Base-by-base conservation (phyloP, 1,140 invertebrate genomes). In the Drosophila pseudoobscura region DNA sequence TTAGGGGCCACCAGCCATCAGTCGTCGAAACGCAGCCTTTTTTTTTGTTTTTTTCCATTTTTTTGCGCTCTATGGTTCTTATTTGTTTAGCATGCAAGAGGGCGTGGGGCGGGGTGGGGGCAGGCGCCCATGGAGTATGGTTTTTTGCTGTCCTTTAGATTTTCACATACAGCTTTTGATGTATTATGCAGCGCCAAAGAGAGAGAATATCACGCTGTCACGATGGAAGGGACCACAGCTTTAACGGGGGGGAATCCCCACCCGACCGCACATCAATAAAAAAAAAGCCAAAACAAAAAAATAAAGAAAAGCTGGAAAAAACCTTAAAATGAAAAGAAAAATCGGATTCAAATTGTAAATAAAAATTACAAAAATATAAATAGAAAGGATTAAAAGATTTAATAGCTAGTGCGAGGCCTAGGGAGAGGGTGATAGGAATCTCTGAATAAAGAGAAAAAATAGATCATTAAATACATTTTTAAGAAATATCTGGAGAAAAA, bases 121-220 rank as follows among this genome's bases (percentile, higher is more conserved):
- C 29, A 17, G 46, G n/a, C 62, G 31, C 3, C 31, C 31, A 35
- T 35, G 31, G 3, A 35, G 9, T 9, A 13, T 13, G 11, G 11
- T 39, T 39, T 39, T 39, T 39, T 39, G 22, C 4, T 13, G 52
- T 68, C 31, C 43, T 59, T 82, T 78, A 63, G 56, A 73, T 79
- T 79, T 75, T 87, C 78, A 66, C 68, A 78, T 69, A 82, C 74
- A 75, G 39, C 80, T 76, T 85, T 85, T 85, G 80, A 85, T 85
- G 82, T 87, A 87, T 85, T 85, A 85, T 85, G 80, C 82, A 85
- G 78, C 13, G 62, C 71, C 53, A 17, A 63, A 26, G 24, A 45
- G 35, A 66, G 43, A 41, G 35, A 66, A 45, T 49, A 31, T 35
- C n/a, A 8, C 47, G 47, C 49, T 59, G 62, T 50, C 62, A 39